These are phyloP conservation scores for Litocranius walleri DNA, from an alignment of 2,113 vertebrate genomes.

Conservation along the genomic window DNA sequence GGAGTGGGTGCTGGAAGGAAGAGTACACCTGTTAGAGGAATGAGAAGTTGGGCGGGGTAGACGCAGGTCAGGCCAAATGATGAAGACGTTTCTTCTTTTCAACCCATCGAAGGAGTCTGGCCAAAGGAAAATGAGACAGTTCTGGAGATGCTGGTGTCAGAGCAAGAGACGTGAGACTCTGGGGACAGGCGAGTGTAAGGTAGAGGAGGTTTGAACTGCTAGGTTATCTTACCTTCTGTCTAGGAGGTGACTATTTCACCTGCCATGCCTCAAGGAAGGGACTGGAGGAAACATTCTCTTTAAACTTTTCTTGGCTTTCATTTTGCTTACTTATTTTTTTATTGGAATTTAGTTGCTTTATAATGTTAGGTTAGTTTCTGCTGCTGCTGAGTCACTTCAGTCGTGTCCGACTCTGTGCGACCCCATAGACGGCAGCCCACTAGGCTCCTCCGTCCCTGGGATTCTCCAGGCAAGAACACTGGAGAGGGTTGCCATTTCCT, in stretches of 20 bases:
- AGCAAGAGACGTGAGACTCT: neutral
- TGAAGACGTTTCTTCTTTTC: neutral
- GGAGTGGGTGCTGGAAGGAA: neutral
- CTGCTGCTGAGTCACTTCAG: too few relatives aligned
- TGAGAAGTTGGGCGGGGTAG: neutral
- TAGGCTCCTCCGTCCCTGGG: too few relatives aligned
- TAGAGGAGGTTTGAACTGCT: neutral
- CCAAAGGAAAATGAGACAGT: neutral
- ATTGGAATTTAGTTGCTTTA: neutral
- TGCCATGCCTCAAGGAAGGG: neutral
- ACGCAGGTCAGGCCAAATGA: neutral
- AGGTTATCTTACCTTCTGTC: neutral
- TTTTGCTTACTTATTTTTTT: neutral
- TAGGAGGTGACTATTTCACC: fast-evolving
- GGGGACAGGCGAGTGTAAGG: fast-evolving
- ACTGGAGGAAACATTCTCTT: neutral
- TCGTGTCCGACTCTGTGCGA: too few relatives aligned
- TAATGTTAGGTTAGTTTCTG: too few relatives aligned
- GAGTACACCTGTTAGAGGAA: neutral
- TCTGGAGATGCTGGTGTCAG: neutral
- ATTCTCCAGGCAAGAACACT: too few relatives aligned
- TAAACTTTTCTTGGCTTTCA: neutral
- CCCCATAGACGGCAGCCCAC: too few relatives aligned
- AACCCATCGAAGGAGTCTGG: neutral
- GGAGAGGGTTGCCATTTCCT: too few relatives aligned